Base-by-base conservation (phyloP, 2,797 vertebrate genomes). In the Poecilia gillii region DNA sequence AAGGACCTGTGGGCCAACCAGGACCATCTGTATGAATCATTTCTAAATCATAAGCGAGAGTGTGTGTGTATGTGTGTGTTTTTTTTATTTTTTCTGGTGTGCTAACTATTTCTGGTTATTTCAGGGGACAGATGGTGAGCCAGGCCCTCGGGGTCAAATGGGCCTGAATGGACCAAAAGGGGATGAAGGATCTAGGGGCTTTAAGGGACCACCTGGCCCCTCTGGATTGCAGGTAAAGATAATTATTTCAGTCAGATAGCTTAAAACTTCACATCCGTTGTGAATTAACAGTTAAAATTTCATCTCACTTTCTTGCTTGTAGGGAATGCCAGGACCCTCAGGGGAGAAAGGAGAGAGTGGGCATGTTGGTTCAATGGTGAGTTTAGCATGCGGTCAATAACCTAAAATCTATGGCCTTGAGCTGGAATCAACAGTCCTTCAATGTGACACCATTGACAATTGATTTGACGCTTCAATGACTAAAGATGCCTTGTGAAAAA, bases 141-240 rank as follows among this genome's bases (percentile, higher is more conserved):
- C 96, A n/a, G 98, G 98, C 4, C 97, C 95, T 49, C 95, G 96
- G 13, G 98, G 98, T 53, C 97, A 97, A 87, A 96, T 97, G 79
- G 98, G 98, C 28, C 97, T 98, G 96, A 95, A 96, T 0, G 98
- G 98, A 1, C 95, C 96, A 59, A 99, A 99, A 89, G 98, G 98
- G 84, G 97, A 99, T 59, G 98, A 99, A 83, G 98, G 98, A 72
- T 31, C 75, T 0, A 93, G 97, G 75, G 98, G 98, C 49, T 96
- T 96, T 68, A 94, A 95, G 75, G 97, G 97, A 20, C 78, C 89
- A 46, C 87, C 88, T 6, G 97, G 97, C 8, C 96, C 97, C 31
- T 81, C 89, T 70, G 97, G 97, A 78, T 92, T 97, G 46, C 97
- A 98, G 96, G 97, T 98, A 72, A 86, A 81, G 82, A 78, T 77